Conservation (phyloP, 2,888 invertebrate species). For the Cyaniris semiargus region DNA sequence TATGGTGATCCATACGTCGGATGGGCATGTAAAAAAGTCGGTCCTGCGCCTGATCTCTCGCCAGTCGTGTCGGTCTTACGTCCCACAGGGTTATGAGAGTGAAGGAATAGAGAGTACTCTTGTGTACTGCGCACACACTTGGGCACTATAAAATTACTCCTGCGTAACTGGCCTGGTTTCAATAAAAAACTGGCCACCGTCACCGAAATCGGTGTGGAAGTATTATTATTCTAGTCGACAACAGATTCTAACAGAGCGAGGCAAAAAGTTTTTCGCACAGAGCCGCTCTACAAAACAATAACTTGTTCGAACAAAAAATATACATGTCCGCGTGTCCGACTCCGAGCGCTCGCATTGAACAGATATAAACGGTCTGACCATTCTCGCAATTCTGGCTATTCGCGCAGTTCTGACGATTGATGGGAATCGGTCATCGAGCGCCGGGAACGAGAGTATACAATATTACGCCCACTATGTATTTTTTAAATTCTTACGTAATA, state of each 20-base stretch:
- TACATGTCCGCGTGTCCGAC: neutral
- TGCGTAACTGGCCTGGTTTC: too few species aligned
- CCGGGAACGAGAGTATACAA: neutral
- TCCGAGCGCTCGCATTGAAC: conserved; percentile 1
- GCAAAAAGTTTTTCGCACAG: neutral
- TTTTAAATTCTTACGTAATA: neutral
- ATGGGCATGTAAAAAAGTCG: too few species aligned
- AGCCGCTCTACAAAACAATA: neutral
- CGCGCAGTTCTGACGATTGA: neutral
- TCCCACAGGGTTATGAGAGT: too few species aligned
- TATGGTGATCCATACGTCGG: too few species aligned
- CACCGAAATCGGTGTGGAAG: too few species aligned
- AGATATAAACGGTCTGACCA: neutral
- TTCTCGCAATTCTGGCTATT: neutral
- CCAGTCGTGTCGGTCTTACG: too few species aligned
- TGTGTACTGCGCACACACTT: too few species aligned
- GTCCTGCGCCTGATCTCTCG: too few species aligned
- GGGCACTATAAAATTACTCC: too few species aligned
- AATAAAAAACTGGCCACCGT: too few species aligned
- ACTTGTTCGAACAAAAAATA: conserved; percentile 3
- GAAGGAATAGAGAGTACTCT: too few species aligned
- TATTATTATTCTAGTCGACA: neutral
- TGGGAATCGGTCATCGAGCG: neutral
- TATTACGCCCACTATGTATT: neutral
- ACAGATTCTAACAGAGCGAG: neutral